These are phyloP conservation scores for Bergia sp. DNA, from an alignment of 92 coral and sea anemone species.

Conservation along the genomic window DNA sequence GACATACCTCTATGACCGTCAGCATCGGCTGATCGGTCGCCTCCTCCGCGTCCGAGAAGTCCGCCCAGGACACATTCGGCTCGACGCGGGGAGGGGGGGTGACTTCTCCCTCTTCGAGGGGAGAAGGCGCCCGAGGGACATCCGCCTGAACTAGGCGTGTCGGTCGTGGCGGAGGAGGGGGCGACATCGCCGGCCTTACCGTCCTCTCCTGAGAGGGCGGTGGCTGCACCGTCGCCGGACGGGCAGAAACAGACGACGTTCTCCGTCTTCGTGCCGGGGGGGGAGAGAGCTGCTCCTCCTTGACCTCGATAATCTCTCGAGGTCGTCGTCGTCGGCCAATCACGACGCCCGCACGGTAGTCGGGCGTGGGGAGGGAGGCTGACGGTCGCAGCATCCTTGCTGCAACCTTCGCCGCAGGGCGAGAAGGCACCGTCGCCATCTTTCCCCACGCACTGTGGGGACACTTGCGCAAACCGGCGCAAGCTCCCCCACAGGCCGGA, in stretches of 20 bases:
- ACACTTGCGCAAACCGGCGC: too few species aligned
- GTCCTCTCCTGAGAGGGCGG: too few species aligned
- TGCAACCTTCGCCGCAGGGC: too few species aligned
- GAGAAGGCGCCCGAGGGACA: not conserved
- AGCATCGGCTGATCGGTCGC: conserved; percentile 4
- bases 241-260: not conserved
- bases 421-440: too few species aligned
- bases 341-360: conserved; percentile 12
- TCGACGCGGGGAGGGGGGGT: too few species aligned
- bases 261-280: not conserved
- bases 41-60: not conserved
- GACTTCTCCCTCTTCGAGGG: not conserved
- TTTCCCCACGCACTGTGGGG: too few species aligned
- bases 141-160: not conserved
- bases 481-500: too few species aligned
- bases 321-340: not conserved
- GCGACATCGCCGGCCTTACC: too few species aligned
- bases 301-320: not conserved
- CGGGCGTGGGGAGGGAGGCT: conserved; percentile 2
- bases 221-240: not conserved
- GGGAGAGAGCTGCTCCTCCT: conserved; percentile 6
- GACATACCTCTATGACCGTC: too few species aligned
- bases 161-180: not conserved
- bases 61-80: too few species aligned
- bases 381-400: too few species aligned